Evolutionary conservation across 1,140 invertebrate genomes (phyloP), one percentile per base, ranked within the genome.

Genomic region (Spodoptera litura): DNA sequence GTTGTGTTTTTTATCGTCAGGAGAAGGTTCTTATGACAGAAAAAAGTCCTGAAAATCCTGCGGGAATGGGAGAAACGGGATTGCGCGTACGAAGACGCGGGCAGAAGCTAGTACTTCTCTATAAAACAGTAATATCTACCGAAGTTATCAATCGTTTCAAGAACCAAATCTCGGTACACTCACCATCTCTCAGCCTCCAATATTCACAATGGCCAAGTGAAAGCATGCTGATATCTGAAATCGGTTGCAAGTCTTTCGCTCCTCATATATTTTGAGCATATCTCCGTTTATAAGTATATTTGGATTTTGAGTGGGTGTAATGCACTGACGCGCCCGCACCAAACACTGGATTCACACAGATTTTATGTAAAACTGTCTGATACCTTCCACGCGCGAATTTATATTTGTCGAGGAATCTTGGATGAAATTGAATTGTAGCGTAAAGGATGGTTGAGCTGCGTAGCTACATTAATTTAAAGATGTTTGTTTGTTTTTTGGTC

Each of bases 201-300:
- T 11, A 25, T 68, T 49, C 44, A 27, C n/a, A 31, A 73, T 59
- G 38, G 56, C 10, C 59, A 64, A 75, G 73, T 53, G 73, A 75
- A 75, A 75, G 73, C 59, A 52, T 20, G 71, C 58, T 73, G 59
- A 73, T 64, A 75, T 75, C 73, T 55, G 59, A 15, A 75, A 77
- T 68, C 13, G 27, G 52, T 66, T 38, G 4, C 35, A 31, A 44
- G 49, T 52, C 55, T 51, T 80, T 80, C 71, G 56, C 73, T 55
- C 61, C 59, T 77, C 81, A 76, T 80, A 70, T 80, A 83, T 81
- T 84, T 81, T 75, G 77, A 81, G 66, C 62, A 77, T 80, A 73
- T 64, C 73, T 68, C 31, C 64, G 77, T 82, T 80, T 79, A 80
- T 73, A 76, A 15, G 64, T 78, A 77, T 80, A 77, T 79, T 79